Base-by-base conservation (phyloP, 2,888 invertebrate species). In the Bedellia somnulentella region DNA sequence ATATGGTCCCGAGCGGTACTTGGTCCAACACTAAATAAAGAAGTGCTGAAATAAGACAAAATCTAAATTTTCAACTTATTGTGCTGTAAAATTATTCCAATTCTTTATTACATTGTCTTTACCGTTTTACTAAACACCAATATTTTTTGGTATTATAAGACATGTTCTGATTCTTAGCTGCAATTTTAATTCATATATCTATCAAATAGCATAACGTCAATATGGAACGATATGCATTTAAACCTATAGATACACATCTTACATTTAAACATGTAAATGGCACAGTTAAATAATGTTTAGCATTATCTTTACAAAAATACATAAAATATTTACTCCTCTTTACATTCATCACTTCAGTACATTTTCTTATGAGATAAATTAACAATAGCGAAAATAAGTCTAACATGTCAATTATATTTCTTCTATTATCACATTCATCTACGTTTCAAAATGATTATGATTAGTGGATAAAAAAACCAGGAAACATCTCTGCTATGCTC, bases 281-380 rank as follows among this genome's bases (percentile, higher is more conserved):
- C 68, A 68, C 68, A 66, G 47, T 49, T 48, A 57, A 50, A 57
- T 58, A 67, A 63, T 58, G 60, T 57, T 59, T 57, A 52, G 49
- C 57, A 44, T 49, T 27, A 3, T 8, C 17, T 29, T 34, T 35
- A 26, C 15, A 18, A 28, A 25, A 28, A 23, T 25, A 14, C 15
- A 33, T 28, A 27, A 24, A 24, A 34, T 10, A 21, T 25, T 18
- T 18, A 18, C 18, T 18, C 47, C n/a, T n/a, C n/a, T n/a, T 62
- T 64, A 59, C 61, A 63, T 29, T 52, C 53, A 62, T 63, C 60
- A 67, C 66, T 60, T 68, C 67, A 66, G 68, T 67, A 63, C 68
- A 60, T 61, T 58, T 59, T 52, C 53, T 60, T 60, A 57, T 30
- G 43, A 10, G 13, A 11, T 11, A 3, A 11, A 29, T n/a, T n/a